Percentiles rank a stretch among this genome's conserved stretches.
Evolutionary conservation across 2,888 invertebrate species (phyloP).

Genomic region (Dryobotodes eremita): DNA sequence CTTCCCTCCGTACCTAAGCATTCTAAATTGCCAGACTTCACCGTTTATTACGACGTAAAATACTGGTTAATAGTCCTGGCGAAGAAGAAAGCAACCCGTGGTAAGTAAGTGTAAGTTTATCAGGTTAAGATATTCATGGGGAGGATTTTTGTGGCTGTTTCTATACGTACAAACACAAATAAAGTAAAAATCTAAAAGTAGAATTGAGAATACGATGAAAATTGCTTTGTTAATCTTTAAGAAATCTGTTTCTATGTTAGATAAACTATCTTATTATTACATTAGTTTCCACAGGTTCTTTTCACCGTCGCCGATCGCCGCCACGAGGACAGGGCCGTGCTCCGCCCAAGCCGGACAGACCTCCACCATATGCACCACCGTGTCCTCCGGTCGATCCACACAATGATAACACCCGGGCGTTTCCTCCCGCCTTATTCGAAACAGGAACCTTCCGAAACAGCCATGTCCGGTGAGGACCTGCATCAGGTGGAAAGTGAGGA

Average conservation of each 20-base stretch:
- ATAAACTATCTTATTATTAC: not conserved
- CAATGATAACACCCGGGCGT: no score
- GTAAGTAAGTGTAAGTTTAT: conserved; percentile 38
- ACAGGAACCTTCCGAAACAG: no score
- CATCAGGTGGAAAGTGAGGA: no score
- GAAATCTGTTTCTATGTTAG: not conserved
- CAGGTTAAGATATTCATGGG: conserved; percentile 19
- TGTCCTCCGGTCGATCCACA: no score
- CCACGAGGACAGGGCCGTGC: no score
- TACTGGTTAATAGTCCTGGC: conserved; percentile 53
- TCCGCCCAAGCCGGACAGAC: no score
- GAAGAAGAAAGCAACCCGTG: conserved; percentile 33
- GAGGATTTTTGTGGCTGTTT: conserved; percentile 4
- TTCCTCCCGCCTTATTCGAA: no score
- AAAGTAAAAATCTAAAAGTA: not conserved
- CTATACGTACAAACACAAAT: not conserved
- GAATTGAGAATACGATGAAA: not conserved
- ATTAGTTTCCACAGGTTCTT: no score
- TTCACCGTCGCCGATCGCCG: no score
- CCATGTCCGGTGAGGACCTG: no score
- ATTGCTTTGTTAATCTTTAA: not conserved
- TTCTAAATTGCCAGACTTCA: conserved; percentile 61
- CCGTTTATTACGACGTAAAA: conserved; percentile 54
- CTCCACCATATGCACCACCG: no score
- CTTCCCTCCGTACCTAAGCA: conserved; percentile 54